These are phyloP conservation scores for Germaria angustata DNA, from an alignment of 2,888 invertebrate genomes.

Conservation along the genomic window DNA sequence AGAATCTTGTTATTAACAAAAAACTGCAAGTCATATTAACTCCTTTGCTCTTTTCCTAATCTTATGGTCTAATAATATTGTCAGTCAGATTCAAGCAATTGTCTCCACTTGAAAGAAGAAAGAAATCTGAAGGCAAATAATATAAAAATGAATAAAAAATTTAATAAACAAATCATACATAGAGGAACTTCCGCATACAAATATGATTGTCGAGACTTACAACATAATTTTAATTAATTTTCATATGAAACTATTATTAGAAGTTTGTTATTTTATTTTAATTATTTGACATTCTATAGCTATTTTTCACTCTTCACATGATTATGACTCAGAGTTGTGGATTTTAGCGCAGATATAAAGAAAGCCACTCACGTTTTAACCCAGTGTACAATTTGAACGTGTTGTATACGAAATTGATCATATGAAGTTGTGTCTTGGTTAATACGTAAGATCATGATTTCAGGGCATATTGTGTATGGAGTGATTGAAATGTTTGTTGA, in stretches of 20 bases:
- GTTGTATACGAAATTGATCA: too few relatives aligned
- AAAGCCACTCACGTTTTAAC: too few relatives aligned
- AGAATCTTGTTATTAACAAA: conserved; percentile 23
- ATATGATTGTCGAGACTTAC: not conserved
- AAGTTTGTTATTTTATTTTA: too few relatives aligned
- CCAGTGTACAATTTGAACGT: too few relatives aligned
- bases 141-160: not conserved
- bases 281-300: too few relatives aligned
- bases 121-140: not conserved
- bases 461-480: too few relatives aligned
- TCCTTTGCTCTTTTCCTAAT: not conserved
- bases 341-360: too few relatives aligned
- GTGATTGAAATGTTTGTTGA: too few relatives aligned
- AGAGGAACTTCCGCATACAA: not conserved
- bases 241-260: not conserved
- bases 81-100: conserved; percentile 37
- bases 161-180: not conserved
- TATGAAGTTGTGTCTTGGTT: too few relatives aligned
- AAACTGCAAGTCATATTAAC: conserved; percentile 45
- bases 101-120: conserved; percentile 38
- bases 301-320: too few relatives aligned
- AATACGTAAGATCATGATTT: too few relatives aligned
- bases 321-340: too few relatives aligned
- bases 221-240: conserved; percentile 10
- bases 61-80: not conserved